Evolutionary conservation across 2,888 invertebrate species (phyloP).

Genomic region (Zootermopsis nevadensis): DNA sequence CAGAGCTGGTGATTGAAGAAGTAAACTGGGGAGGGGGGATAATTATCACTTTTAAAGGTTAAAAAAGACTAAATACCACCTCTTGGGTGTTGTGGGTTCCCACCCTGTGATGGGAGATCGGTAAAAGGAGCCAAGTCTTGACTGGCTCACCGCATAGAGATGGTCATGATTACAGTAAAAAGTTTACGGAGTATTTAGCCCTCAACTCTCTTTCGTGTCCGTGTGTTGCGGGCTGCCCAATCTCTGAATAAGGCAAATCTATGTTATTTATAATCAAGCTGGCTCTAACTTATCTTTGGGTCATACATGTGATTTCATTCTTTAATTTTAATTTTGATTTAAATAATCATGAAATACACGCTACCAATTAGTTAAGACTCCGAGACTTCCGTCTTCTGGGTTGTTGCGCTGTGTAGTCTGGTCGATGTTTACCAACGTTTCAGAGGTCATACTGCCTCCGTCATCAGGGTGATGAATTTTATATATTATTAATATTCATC

Average conservation of each 20-base stretch:
- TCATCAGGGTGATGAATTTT: no score
- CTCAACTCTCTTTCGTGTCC: background rate
- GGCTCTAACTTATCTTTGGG: no score
- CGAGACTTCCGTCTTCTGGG: no score
- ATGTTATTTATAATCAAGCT: background rate
- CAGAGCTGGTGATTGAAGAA: constrained; percentile 38
- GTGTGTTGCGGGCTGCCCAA: background rate
- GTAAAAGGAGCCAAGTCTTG: background rate
- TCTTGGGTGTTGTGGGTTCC: background rate
- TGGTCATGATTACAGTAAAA: background rate
- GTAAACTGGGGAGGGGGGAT: constrained; percentile 3
- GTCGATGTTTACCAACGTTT: no score
- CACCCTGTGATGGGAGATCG: background rate
- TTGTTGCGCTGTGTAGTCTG: no score
- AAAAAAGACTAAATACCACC: background rate
- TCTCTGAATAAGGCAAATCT: background rate
- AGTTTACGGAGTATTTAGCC: background rate
- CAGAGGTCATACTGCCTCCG: no score
- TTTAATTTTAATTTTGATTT: no score
- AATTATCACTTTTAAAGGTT: constrained; percentile 6
- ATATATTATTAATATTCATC: no score
- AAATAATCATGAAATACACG: no score
- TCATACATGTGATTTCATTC: no score
- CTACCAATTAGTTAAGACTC: no score
- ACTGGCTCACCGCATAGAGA: background rate